Evolutionary conservation across 2,797 vertebrate genomes (phyloP).

Genomic region (Limosa lapponica): DNA sequence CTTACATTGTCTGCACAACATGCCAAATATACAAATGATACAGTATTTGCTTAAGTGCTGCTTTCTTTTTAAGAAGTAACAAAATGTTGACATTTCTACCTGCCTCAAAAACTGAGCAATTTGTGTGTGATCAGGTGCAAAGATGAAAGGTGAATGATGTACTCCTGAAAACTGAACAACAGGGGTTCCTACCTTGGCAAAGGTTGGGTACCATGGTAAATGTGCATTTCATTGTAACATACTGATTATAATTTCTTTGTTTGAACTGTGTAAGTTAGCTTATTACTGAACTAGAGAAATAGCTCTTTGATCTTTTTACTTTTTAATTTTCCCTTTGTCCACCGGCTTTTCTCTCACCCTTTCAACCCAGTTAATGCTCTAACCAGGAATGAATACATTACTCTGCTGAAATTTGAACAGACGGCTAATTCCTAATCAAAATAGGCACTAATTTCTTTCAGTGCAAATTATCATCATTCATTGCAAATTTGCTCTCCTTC

Average conservation of each 20-base stretch:
- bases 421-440: constrained; percentile 78
- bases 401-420: constrained; percentile 69
- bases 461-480: constrained; percentile 75
- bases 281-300: neutral
- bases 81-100: neutral
- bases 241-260: neutral
- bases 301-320: constrained; percentile 11
- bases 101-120: neutral
- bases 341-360: constrained; percentile 30
- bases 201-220: neutral
- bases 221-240: neutral
- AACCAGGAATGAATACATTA: constrained; percentile 69
- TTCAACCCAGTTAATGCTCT: constrained; percentile 53
- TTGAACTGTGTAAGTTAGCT: neutral
- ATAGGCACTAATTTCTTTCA: constrained; percentile 77
- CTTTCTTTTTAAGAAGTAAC: neutral
- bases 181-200: neutral
- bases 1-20: neutral
- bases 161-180: neutral
- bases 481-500: constrained; percentile 73
- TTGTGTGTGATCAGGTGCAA: neutral
- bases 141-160: neutral
- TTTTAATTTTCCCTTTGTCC: constrained; percentile 49
- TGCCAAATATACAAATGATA: neutral
- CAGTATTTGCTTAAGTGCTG: neutral